Conservation (phyloP, 92 coral and sea anemone species). For the Anthopleura xanthogrammica region DNA sequence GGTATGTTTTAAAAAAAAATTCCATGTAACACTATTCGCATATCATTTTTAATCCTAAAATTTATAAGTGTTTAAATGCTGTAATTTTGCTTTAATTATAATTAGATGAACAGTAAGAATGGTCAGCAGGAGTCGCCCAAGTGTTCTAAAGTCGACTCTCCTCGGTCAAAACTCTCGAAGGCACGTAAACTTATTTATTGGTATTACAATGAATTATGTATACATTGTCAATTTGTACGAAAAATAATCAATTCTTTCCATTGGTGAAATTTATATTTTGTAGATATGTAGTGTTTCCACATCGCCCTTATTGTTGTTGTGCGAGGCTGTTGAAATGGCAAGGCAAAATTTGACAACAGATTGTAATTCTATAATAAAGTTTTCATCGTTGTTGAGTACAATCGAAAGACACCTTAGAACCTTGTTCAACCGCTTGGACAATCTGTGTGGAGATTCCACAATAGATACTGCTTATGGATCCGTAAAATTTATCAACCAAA, state of each 20-base stretch:
- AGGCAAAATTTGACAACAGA: neutral
- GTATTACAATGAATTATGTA: neutral
- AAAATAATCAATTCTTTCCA: neutral
- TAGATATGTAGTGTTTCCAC: slow-evolving; percentile 18
- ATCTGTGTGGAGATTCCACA: slow-evolving; percentile 12
- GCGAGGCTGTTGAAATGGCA: slow-evolving; percentile 16
- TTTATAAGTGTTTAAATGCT: slow-evolving; percentile 3
- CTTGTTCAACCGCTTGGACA: slow-evolving; percentile 16
- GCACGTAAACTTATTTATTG: neutral
- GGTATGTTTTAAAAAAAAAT: neutral
- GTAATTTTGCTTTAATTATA: neutral
- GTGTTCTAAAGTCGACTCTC: neutral
- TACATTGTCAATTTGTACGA: neutral
- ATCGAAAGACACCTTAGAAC: slow-evolving; percentile 15
- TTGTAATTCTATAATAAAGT: neutral
- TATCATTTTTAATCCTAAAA: neutral
- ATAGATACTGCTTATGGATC: slow-evolving; percentile 10
- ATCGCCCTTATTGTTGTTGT: slow-evolving; percentile 17
- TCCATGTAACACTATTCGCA: neutral
- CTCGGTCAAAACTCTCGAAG: slow-evolving; percentile 7
- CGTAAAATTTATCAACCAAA: slow-evolving; percentile 7
- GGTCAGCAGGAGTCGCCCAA: neutral
- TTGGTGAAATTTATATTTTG: neutral
- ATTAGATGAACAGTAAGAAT: neutral
- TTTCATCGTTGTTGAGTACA: neutral